These are phyloP conservation scores for Anthrax anthrax DNA, from an alignment of 2,888 invertebrate species.

Conservation along the genomic window DNA sequence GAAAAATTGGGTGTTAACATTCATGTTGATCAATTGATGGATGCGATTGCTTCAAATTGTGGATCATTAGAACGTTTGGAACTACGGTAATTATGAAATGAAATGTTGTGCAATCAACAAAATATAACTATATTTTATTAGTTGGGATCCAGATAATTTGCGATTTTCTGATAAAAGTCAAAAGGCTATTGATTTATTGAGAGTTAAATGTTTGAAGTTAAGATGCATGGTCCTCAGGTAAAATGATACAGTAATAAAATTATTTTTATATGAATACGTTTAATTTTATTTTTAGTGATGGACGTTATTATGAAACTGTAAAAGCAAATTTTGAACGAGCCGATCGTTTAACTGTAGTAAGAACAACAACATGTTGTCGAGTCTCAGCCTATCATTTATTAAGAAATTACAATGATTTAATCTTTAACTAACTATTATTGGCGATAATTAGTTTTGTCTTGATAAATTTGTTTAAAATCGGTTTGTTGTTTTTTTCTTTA, in stretches of 20 bases:
- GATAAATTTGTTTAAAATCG: no score
- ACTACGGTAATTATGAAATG: constrained; percentile 41
- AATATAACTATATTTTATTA: constrained; percentile 4
- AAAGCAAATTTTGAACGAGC: constrained; percentile 99
- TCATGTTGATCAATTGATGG: constrained; percentile 95
- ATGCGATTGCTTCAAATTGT: constrained; percentile 89
- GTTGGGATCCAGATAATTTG: constrained; percentile 97
- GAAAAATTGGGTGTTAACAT: constrained; percentile 94
- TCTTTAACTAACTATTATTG: constrained; percentile 70
- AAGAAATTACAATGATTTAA: constrained; percentile 83
- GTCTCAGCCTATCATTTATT: constrained; percentile 90
- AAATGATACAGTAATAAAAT: constrained; percentile 12
- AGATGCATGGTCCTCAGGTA: constrained; percentile 86
- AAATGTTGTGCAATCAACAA: no score
- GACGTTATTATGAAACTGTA: constrained; percentile 97
- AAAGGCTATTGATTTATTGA: constrained; percentile 94
- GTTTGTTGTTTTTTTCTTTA: no score
- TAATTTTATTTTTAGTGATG: constrained; percentile 53
- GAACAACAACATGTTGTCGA: constrained; percentile 90
- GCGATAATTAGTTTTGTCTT: no score
- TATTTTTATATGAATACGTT: neutral
- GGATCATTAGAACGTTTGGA: constrained; percentile 80
- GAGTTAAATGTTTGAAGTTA: constrained; percentile 87
- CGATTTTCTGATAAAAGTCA: constrained; percentile 98
- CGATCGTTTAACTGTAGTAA: constrained; percentile 88